Base-by-base conservation (phyloP, 1,140 invertebrate species). In the Plutomurus gul region DNA sequence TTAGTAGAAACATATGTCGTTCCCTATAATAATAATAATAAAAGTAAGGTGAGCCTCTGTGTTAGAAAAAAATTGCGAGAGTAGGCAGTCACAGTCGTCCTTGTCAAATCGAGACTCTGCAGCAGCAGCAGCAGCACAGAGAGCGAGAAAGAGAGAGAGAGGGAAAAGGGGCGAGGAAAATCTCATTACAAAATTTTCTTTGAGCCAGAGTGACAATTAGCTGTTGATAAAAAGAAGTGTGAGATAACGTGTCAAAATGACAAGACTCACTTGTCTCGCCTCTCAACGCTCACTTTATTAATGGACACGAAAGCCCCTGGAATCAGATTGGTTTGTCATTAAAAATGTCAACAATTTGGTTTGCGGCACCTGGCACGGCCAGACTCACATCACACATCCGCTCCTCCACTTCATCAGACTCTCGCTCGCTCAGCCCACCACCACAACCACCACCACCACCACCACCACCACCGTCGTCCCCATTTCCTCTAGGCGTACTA, bases 321-420 rank as follows among this genome's bases (percentile, higher is more conserved):
- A 72, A 43, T 72, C 36, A 77, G 76, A 71, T 77, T 77, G 72
- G 65, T 40, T 77, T 72, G 60, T 40, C 76, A 77, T 77, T 77
- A 77, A 77, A 77, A 77, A 71, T 77, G 76, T 77, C 76, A 77
- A 77, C 76, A 77, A 65, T 77, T 72, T 71, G 43, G 56, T 65
- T 65, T 65, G 11, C 27, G 25, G 76, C 70, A 65, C 76, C 76
- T 77, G 76, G 76, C 33, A 72, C 60, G 40, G 60, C 39, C 76
- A 77, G 43, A 22, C 13, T 56, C 20, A 56, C 13, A 13, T 22
- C n/a, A 6, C 47, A 51, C n/a, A 8, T 20, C 16, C 18, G n/a
- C 43, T 47, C 56, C 56, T 27, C 8, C 56, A 65, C 27, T 8
- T 13, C 22, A 27, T 27, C 16, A 22, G 13, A 65, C 20, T 13